Evolutionary conservation across 1,140 invertebrate genomes (phyloP).

Genomic region (Eubasilissa regina): DNA sequence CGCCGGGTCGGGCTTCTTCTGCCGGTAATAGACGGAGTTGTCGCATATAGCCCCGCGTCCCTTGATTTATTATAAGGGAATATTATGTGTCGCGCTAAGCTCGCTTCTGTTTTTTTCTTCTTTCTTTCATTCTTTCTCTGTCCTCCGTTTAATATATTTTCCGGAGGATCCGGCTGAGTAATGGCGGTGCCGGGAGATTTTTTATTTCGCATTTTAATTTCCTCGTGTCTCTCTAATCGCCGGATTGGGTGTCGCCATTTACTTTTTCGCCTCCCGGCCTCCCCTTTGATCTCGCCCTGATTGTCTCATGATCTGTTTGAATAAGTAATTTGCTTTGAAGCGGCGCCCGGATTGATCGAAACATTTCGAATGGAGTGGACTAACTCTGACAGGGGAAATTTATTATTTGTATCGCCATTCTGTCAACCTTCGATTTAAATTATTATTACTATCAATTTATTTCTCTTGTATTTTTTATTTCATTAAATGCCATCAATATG

Average conservation of each 20-base stretch:
- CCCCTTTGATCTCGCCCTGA: constrained; percentile 21
- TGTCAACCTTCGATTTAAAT: no score
- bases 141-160: constrained; percentile 55
- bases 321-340: constrained; percentile 20
- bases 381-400: no score
- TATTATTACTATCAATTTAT: no score
- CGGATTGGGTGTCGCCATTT: constrained; percentile 30
- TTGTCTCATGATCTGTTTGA: constrained; percentile 25
- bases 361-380: no score
- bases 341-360: no score
- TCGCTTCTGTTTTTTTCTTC: constrained; percentile 51
- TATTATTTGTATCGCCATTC: no score
- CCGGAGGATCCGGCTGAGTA: constrained; percentile 45
- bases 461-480: no score
- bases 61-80: constrained; percentile 59
- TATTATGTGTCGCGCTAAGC: constrained; percentile 55
- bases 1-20: background rate
- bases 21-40: constrained; percentile 44
- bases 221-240: constrained; percentile 49
- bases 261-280: background rate
- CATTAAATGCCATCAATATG: no score
- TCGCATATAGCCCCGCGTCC: constrained; percentile 35
- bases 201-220: constrained; percentile 56
- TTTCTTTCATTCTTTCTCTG: constrained; percentile 22
- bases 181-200: constrained; percentile 42